Conservation (phyloP, 2,888 invertebrate species). For the Syrista parreyssii region DNA sequence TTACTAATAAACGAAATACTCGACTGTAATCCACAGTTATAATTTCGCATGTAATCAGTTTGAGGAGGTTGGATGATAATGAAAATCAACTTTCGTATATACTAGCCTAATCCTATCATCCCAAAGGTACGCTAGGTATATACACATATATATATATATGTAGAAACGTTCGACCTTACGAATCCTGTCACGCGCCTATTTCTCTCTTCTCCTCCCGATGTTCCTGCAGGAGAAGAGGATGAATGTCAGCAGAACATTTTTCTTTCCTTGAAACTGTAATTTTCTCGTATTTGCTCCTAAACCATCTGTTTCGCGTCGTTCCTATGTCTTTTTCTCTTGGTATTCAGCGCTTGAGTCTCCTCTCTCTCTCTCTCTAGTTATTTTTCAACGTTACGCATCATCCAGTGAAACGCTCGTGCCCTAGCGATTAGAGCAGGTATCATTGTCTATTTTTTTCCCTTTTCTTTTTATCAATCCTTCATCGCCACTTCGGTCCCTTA, state of each 20-base stretch:
- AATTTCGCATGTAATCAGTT: neutral
- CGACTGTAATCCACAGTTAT: neutral
- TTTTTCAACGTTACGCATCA: neutral
- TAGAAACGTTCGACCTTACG: neutral
- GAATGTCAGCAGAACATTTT: neutral
- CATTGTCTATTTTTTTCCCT: neutral
- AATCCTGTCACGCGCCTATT: neutral
- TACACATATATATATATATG: no score
- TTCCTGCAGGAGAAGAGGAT: neutral
- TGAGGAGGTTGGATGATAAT: neutral
- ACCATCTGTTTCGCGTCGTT: neutral
- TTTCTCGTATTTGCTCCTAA: neutral
- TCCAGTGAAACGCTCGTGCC: neutral
- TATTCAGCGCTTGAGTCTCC: neutral
- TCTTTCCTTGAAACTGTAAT: neutral
- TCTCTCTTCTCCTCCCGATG: neutral
- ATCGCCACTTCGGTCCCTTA: neutral
- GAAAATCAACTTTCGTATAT: neutral
- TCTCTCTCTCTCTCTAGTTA: slow-evolving; percentile 2
- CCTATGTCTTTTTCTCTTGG: neutral
- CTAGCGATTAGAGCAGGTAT: neutral
- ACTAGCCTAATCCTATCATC: neutral
- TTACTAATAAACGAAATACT: neutral
- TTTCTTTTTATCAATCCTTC: neutral
- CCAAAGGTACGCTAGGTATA: neutral